These are phyloP conservation scores for Salvelinus alpinus DNA, from an alignment of 2,113 vertebrate species.

Conservation along the genomic window DNA sequence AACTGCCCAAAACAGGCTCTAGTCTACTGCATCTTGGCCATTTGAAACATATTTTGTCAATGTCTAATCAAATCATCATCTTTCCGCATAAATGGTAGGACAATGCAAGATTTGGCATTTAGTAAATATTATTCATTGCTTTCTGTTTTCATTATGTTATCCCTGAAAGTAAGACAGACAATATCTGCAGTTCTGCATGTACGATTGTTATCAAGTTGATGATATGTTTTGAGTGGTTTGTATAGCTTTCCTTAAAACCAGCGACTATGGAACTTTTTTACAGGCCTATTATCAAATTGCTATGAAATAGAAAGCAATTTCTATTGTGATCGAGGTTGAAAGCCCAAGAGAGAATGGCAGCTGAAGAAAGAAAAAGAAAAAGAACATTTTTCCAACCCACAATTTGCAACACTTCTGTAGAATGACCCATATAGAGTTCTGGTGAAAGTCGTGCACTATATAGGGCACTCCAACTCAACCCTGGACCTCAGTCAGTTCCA, in stretches of 20 bases:
- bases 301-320: too few species aligned
- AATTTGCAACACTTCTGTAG: too few species aligned
- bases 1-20: constrained; percentile 31
- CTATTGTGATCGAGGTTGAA: too few species aligned
- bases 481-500: too few species aligned
- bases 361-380: too few species aligned
- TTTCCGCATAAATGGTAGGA: constrained; percentile 24
- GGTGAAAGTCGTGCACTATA: too few species aligned
- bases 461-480: too few species aligned
- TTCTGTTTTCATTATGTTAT: constrained; percentile 13
- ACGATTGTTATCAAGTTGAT: not conserved
- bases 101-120: constrained; percentile 10
- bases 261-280: not conserved
- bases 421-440: too few species aligned
- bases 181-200: not conserved
- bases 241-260: not conserved
- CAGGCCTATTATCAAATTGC: not conserved
- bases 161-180: not conserved
- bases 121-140: not conserved
- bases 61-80: constrained; percentile 39
- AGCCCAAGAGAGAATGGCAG: too few species aligned
- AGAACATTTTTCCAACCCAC: too few species aligned
- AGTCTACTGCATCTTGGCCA: too few species aligned
- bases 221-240: not conserved
- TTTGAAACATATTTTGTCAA: constrained; percentile 32